phyloP scores from a whole-genome alignment of 1,140 invertebrate genomes.

The Apolygus lucorum region DNA sequence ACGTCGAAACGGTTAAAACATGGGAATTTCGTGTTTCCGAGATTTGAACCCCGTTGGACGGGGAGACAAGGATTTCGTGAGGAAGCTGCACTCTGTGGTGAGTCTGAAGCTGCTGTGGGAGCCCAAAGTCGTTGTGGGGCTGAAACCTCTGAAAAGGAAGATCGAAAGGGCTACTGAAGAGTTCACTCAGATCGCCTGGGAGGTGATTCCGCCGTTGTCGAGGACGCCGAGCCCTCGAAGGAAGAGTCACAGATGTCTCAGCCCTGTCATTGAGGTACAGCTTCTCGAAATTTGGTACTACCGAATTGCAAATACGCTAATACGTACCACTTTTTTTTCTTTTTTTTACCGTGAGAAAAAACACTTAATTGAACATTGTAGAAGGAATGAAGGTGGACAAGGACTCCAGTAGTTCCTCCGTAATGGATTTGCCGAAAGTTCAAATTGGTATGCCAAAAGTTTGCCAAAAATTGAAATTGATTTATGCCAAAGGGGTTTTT shows the following conservation, averaged over 20 bases:
- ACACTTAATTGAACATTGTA: no score
- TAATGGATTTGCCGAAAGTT: no score
- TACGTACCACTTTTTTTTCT: no score
- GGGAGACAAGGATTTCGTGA: background rate
- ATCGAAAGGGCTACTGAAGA: background rate
- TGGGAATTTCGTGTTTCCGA: background rate
- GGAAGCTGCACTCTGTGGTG: background rate
- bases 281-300: no score
- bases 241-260: background rate
- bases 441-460: no score
- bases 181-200: constrained; percentile 17
- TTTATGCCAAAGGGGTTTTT: no score
- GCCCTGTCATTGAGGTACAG: background rate
- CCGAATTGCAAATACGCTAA: no score
- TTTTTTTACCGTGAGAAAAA: no score
- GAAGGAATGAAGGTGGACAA: no score
- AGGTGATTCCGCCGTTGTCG: constrained; percentile 11
- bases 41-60: background rate
- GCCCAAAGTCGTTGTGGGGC: background rate
- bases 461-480: no score
- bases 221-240: background rate
- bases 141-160: background rate
- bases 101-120: background rate
- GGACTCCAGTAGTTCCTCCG: no score
- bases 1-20: no score